phyloP scores from a whole-genome alignment of 1,140 invertebrate species.

The Dendrolimus punctatus region DNA sequence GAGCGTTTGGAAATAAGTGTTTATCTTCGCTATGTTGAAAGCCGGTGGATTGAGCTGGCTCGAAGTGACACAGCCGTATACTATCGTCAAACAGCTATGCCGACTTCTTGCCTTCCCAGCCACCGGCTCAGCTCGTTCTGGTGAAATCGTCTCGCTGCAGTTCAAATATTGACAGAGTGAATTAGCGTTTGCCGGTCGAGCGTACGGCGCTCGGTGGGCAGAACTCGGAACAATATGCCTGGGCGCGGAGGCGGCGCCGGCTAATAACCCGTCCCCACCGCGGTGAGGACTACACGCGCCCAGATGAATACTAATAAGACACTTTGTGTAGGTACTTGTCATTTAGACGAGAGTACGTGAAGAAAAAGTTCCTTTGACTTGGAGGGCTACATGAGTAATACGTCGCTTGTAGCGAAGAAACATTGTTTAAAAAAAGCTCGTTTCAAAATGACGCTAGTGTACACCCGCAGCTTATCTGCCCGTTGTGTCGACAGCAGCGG shows the following conservation, averaged over 20 bases:
- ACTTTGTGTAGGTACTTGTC: conserved; percentile 58
- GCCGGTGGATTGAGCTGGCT: conserved; percentile 75
- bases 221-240: conserved; percentile 68
- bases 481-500: conserved; percentile 9
- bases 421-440: too few species aligned
- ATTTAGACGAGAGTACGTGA: conserved; percentile 36
- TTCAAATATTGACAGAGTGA: conserved; percentile 63
- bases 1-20: conserved; percentile 33
- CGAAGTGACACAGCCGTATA: conserved; percentile 78
- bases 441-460: too few species aligned
- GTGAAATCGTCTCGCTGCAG: conserved; percentile 35
- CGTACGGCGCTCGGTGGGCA: conserved; percentile 60
- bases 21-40: conserved; percentile 65
- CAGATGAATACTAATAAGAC: conserved; percentile 71
- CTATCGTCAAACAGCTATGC: conserved; percentile 77
- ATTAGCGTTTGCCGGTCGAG: conserved; percentile 51
- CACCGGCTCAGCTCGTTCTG: conserved; percentile 54
- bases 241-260: conserved; percentile 67
- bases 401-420: too few species aligned
- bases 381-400: conserved; percentile 6
- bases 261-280: conserved; percentile 72
- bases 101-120: conserved; percentile 79
- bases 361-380: conserved; percentile 14
- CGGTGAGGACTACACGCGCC: conserved; percentile 64
- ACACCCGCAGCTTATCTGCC: too few species aligned